These are phyloP conservation scores for Lathronympha strigana DNA, from an alignment of 2,888 invertebrate species.

Conservation along the genomic window DNA sequence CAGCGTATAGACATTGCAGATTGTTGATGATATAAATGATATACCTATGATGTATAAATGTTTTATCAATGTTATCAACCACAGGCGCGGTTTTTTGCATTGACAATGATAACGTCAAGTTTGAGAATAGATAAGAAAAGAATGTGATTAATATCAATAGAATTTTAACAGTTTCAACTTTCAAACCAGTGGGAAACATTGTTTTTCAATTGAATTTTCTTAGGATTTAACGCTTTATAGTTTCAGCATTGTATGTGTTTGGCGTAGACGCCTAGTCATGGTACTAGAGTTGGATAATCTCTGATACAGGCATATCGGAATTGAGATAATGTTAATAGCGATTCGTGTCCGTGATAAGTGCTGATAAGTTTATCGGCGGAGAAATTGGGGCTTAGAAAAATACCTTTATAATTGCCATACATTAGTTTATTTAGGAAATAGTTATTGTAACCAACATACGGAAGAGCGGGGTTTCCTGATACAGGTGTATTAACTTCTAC, in stretches of 20 bases:
- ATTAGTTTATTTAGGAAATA: no score
- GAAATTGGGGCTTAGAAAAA: constrained; percentile 9
- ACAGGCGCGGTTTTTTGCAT: background rate
- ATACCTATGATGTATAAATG: no score
- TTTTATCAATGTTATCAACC: background rate
- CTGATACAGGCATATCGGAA: constrained; percentile 57
- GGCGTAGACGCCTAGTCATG: constrained; percentile 47
- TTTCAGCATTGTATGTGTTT: background rate
- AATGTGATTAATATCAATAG: background rate
- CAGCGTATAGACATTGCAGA: no score
- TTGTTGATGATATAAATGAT: no score
- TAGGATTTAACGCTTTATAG: background rate
- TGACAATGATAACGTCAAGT: background rate
- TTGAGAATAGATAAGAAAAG: background rate
- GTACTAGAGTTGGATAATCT: constrained; percentile 56
- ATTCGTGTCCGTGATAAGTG: constrained; percentile 35
- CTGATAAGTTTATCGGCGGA: constrained; percentile 15
- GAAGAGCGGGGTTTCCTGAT: no score
- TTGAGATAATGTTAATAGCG: constrained; percentile 48
- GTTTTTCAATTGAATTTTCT: background rate
- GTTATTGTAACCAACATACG: no score
- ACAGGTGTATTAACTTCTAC: no score
- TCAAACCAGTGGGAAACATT: background rate
- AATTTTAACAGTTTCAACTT: background rate
- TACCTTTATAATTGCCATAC: background rate